phyloP scores from a whole-genome alignment of 1,140 invertebrate genomes.

The Leptinotarsa lineolata region DNA sequence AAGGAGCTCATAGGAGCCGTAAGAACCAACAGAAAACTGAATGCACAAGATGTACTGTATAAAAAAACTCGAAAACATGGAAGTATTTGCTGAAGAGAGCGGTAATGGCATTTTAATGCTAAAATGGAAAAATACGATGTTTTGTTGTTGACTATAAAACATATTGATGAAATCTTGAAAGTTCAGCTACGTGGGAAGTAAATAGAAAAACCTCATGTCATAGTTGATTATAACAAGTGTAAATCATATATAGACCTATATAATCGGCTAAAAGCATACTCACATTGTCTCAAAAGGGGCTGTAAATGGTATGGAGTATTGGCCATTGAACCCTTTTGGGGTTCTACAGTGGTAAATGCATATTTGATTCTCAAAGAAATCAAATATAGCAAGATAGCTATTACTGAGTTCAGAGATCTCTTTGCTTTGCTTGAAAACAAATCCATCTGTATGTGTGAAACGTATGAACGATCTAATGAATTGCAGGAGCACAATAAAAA shows the following conservation, averaged over 20 bases:
- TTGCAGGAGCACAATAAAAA: slow-evolving; percentile 7
- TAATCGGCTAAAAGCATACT: background rate
- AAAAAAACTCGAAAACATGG: slow-evolving; percentile 27
- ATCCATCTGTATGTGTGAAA: background rate
- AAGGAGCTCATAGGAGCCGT: slow-evolving; percentile 56
- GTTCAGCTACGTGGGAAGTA: background rate
- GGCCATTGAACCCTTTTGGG: background rate
- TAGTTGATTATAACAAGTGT: slow-evolving; percentile 3
- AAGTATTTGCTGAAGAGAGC: background rate
- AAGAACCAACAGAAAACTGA: slow-evolving; percentile 46
- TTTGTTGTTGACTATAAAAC: background rate
- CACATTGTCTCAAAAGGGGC: background rate
- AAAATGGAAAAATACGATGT: background rate
- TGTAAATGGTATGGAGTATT: background rate
- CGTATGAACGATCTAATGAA: background rate
- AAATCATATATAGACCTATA: background rate
- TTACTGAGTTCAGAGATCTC: background rate
- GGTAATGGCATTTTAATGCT: background rate
- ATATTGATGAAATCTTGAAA: background rate
- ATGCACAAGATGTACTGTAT: slow-evolving; percentile 42
- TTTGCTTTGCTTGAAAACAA: background rate
- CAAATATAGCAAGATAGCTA: background rate
- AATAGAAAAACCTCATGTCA: background rate
- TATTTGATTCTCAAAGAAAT: background rate
- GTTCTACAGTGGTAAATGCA: background rate